phyloP scores from a whole-genome alignment of 2,888 invertebrate species.

The Leptinotarsa rubiginosa region DNA sequence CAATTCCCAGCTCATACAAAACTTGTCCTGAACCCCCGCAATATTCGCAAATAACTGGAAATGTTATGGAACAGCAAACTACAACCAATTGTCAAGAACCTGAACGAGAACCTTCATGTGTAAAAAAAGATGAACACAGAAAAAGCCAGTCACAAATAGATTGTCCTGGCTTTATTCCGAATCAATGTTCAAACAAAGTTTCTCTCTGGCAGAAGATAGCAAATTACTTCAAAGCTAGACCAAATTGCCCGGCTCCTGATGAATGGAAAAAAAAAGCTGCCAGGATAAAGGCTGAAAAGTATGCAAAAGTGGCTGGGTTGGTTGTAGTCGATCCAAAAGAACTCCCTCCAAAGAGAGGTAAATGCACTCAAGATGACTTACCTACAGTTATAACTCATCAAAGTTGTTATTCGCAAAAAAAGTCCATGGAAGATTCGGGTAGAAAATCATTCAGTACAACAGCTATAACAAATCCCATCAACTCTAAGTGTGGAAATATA shows the following conservation, averaged over 20 bases:
- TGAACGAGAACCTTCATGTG: neutral
- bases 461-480: neutral
- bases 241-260: conserved; percentile 58
- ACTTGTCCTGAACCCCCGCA: conserved; percentile 10
- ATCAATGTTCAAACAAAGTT: neutral
- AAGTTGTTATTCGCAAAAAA: neutral
- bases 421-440: neutral
- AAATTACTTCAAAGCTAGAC: conserved; percentile 61
- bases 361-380: conserved; percentile 27
- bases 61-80: too few species aligned
- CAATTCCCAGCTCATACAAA: conserved; percentile 5
- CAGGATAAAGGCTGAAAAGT: conserved; percentile 55
- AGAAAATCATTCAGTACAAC: conserved; percentile 19
- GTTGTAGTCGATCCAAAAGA: conserved; percentile 54
- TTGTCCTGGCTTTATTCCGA: neutral
- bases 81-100: too few species aligned
- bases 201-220: conserved; percentile 53
- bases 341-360: conserved; percentile 33
- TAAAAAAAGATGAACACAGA: neutral
- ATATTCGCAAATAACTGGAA: neutral
- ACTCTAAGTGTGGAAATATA: neutral
- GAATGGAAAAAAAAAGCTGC: conserved; percentile 57
- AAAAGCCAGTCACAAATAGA: neutral
- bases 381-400: conserved; percentile 46
- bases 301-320: conserved; percentile 59